Conservation (phyloP, 2,888 invertebrate genomes). For the Litoditis marina region DNA sequence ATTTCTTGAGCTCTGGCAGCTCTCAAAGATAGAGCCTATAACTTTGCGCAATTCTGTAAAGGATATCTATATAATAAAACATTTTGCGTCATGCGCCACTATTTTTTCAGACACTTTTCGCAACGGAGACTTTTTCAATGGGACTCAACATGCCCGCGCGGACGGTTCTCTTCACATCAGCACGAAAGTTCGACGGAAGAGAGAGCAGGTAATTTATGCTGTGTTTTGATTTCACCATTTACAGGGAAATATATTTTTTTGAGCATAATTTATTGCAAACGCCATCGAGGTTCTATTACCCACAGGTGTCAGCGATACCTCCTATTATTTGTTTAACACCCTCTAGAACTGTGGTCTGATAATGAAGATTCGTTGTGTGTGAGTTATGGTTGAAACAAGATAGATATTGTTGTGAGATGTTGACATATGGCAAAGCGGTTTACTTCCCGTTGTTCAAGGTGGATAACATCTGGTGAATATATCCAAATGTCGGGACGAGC, state of each 20-base stretch:
- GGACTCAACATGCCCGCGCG: conserved; percentile 99
- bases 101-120: conserved; percentile 77
- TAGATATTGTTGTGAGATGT: neutral
- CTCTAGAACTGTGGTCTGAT: too few species aligned
- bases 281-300: too few species aligned
- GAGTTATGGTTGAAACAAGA: neutral
- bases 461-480: conserved; percentile 80
- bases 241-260: neutral
- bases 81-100: neutral
- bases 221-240: neutral
- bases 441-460: conserved; percentile 36
- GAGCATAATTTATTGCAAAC: too few species aligned
- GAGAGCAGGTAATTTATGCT: conserved; percentile 80
- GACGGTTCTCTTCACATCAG: conserved; percentile 92
- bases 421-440: neutral
- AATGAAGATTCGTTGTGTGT: too few species aligned
- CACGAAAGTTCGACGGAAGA: conserved; percentile 93
- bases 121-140: conserved; percentile 99
- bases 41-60: too few species aligned
- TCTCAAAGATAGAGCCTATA: too few species aligned
- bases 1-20: too few species aligned
- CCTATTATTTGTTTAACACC: neutral
- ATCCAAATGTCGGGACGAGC: conserved; percentile 99
- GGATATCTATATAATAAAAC: too few species aligned
- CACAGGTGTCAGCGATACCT: too few species aligned